A percentile compares a stretch with the other conserved stretches of the same genome.
Evolutionary conservation across 2,113 vertebrate genomes (phyloP).

Genomic region (Datnioides undecimradiatus): DNA sequence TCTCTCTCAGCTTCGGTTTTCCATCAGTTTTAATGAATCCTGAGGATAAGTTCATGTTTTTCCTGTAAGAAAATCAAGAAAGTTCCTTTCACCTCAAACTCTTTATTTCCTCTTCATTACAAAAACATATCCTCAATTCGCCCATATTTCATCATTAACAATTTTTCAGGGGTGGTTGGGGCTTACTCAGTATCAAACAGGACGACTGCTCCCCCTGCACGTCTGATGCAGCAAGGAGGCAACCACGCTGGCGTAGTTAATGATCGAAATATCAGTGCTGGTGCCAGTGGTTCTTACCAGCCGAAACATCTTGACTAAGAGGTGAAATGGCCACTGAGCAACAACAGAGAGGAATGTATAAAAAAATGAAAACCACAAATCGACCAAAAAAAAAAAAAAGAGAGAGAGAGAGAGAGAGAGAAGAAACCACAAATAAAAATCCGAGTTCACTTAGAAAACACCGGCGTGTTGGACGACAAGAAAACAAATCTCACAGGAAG

Average conservation of each 20-base stretch:
- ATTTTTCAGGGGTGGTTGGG: conserved; percentile 44
- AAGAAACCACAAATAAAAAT: conserved; percentile 44
- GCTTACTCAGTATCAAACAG: conserved; percentile 46
- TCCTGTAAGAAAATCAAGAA: neutral
- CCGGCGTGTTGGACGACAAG: conserved; percentile 48
- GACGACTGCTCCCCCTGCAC: neutral
- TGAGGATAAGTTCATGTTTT: neutral
- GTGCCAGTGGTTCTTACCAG: conserved; percentile 8
- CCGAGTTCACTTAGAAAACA: conserved; percentile 46
- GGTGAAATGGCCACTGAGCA: conserved; percentile 35
- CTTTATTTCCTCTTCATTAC: conserved; percentile 79
- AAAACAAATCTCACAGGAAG: conserved; percentile 70
- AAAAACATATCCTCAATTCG: conserved; percentile 70
- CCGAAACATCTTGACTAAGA: conserved; percentile 11
- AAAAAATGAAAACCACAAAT: conserved; percentile 46
- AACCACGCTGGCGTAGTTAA: conserved; percentile 31
- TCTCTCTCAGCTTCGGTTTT: too few species aligned
- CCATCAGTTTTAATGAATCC: too few species aligned
- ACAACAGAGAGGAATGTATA: conserved; percentile 72
- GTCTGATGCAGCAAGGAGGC: conserved; percentile 17
- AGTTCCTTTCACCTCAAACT: conserved; percentile 47
- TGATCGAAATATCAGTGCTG: conserved; percentile 44
- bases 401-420: too few species aligned
- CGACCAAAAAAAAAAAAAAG: conserved; percentile 37
- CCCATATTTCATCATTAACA: conserved; percentile 35